A percentile compares a stretch with the other conserved stretches of the same genome.
Conservation (phyloP, 2,888 invertebrate genomes). For the Melinopterus prodromus region DNA sequence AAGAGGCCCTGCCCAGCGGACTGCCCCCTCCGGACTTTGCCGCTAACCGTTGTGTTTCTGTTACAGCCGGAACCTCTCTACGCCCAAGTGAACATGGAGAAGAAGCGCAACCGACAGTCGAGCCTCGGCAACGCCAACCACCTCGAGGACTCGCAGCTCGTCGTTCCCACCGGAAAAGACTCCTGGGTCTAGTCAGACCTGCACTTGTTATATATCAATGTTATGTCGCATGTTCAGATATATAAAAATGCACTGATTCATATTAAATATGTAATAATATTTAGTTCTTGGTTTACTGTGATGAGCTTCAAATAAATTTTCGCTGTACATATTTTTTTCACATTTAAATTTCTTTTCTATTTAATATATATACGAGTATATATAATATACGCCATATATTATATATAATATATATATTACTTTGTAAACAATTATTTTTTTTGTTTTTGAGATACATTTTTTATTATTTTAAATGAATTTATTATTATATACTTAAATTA, state of each 20-base stretch:
- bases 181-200: constrained; percentile 58
- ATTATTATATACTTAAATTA: constrained; percentile 58
- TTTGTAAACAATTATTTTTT: constrained; percentile 31
- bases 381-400: constrained; percentile 41
- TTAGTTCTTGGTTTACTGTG: constrained; percentile 62
- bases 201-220: constrained; percentile 56
- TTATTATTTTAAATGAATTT: constrained; percentile 51
- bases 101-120: constrained; percentile 66
- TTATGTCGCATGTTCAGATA: constrained; percentile 57
- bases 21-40: constrained; percentile 29
- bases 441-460: constrained; percentile 38
- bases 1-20: constrained; percentile 60
- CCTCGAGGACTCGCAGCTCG: constrained; percentile 51
- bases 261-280: constrained; percentile 58
- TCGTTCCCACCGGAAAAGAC: constrained; percentile 58
- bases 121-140: constrained; percentile 56
- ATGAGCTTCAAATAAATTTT: constrained; percentile 60
- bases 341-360: constrained; percentile 54
- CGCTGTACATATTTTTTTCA: constrained; percentile 58
- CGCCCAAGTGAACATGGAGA: constrained; percentile 72
- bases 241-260: constrained; percentile 57
- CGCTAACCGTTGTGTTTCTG: constrained; percentile 39
- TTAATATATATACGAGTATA: constrained; percentile 45
- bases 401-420: constrained; percentile 41
- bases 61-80: constrained; percentile 68